phyloP scores from a whole-genome alignment of 2,797 vertebrate genomes.

The Poecilia velifera region DNA sequence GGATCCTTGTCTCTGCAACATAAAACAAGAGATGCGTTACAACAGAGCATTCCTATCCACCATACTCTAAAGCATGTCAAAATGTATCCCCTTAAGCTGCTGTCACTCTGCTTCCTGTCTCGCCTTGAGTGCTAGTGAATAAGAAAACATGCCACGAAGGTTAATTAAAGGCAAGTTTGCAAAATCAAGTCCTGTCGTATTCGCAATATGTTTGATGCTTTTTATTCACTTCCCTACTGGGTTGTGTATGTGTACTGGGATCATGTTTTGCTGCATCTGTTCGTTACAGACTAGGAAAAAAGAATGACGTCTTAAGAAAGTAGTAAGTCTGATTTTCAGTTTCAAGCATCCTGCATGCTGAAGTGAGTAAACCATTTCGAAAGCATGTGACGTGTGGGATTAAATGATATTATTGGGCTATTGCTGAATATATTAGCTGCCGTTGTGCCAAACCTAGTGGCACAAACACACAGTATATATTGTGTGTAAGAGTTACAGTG shows the following conservation, averaged over 20 bases:
- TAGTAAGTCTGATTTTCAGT: neutral
- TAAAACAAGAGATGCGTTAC: conserved; percentile 22
- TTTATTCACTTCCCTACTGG: neutral
- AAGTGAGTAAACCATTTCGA: neutral
- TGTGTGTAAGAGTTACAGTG: neutral
- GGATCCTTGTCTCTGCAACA: conserved; percentile 89
- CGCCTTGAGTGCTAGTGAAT: neutral
- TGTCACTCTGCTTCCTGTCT: neutral
- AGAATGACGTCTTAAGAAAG: neutral
- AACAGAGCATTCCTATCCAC: neutral
- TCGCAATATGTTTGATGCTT: neutral
- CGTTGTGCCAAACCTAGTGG: neutral
- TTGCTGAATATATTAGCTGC: neutral
- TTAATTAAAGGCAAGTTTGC: neutral
- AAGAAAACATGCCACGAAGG: neutral
- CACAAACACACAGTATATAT: neutral
- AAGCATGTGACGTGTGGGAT: neutral
- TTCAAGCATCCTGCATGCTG: neutral
- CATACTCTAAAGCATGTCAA: conserved; percentile 1
- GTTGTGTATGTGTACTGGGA: neutral
- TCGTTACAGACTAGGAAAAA: neutral
- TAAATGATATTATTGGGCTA: neutral
- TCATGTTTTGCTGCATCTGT: neutral
- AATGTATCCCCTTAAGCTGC: neutral
- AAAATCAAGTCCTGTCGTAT: neutral